Conservation (phyloP, 2,797 vertebrate species). For the Sardinella longiceps region DNA sequence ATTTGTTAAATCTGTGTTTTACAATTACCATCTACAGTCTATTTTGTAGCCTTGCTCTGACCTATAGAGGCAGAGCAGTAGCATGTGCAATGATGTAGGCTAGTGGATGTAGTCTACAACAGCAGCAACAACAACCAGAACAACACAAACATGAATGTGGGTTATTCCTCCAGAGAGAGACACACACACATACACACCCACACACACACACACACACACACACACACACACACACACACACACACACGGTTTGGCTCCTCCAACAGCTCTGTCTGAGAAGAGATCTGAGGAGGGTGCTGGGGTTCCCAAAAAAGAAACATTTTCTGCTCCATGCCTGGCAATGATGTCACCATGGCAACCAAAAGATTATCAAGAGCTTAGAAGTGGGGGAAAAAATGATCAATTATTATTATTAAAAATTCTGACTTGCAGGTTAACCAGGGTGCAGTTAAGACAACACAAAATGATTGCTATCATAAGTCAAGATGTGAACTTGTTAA, state of each 20-base stretch:
- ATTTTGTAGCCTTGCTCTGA: neutral
- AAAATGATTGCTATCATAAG: too few relatives aligned
- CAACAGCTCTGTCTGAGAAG: neutral
- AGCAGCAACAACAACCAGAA: neutral
- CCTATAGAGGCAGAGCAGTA: neutral
- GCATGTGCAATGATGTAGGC: neutral
- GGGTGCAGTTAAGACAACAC: neutral
- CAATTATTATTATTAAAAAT: neutral
- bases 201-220: neutral
- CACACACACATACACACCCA: neutral
- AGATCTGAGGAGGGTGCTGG: too few relatives aligned
- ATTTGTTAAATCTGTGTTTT: too few relatives aligned
- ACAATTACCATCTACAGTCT: too few relatives aligned
- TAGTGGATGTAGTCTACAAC: neutral
- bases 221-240: neutral
- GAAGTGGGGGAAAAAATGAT: too few relatives aligned
- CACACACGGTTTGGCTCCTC: too few relatives aligned
- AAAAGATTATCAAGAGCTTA: neutral
- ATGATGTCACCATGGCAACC: neutral
- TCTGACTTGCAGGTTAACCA: neutral
- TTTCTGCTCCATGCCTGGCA: neutral
- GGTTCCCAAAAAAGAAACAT: neutral
- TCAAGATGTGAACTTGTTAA: too few relatives aligned
- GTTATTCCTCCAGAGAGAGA: neutral
- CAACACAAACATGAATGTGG: neutral